A percentile compares a stretch with the other conserved stretches of the same genome.
Conservation (phyloP, 2,888 invertebrate species). For the Ophion obscuratus region DNA sequence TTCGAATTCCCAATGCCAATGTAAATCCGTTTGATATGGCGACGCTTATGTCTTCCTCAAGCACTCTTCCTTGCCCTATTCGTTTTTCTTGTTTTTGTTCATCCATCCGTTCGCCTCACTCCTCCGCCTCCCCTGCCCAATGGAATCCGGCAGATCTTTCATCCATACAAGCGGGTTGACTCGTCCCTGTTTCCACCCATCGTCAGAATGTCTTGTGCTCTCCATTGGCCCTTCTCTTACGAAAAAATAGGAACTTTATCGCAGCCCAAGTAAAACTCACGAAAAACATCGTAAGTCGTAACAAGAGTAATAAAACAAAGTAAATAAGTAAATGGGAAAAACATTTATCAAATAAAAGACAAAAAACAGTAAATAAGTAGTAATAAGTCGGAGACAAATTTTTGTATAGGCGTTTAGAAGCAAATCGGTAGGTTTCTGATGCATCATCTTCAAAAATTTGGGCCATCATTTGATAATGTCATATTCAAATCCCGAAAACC, state of each 20-base stretch:
- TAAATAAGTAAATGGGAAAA: too few species aligned
- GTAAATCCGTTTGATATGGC: slow-evolving; percentile 44
- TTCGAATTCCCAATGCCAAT: slow-evolving; percentile 57
- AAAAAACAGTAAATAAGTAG: too few species aligned
- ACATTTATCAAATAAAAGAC: too few species aligned
- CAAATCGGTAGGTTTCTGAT: not conserved
- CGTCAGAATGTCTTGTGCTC: not conserved
- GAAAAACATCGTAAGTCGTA: not conserved
- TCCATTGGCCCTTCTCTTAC: not conserved
- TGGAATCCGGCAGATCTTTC: slow-evolving; percentile 21
- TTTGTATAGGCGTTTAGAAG: not conserved
- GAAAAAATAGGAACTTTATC: not conserved
- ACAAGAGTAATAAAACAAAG: not conserved
- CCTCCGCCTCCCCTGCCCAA: not conserved
- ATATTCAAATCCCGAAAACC: not conserved
- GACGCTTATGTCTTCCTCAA: slow-evolving; percentile 48
- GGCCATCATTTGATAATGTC: not conserved
- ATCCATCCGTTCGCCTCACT: slow-evolving; percentile 3
- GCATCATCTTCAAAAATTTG: not conserved
- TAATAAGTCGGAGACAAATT: not conserved
- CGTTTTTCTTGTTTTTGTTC: slow-evolving; percentile 6
- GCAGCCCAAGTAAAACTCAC: not conserved
- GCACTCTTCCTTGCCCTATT: slow-evolving; percentile 15
- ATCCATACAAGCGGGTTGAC: slow-evolving; percentile 10
- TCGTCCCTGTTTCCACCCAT: not conserved